Evolutionary conservation across 2,888 invertebrate species (phyloP).

Genomic region (Hirtodrosophila histrioides): DNA sequence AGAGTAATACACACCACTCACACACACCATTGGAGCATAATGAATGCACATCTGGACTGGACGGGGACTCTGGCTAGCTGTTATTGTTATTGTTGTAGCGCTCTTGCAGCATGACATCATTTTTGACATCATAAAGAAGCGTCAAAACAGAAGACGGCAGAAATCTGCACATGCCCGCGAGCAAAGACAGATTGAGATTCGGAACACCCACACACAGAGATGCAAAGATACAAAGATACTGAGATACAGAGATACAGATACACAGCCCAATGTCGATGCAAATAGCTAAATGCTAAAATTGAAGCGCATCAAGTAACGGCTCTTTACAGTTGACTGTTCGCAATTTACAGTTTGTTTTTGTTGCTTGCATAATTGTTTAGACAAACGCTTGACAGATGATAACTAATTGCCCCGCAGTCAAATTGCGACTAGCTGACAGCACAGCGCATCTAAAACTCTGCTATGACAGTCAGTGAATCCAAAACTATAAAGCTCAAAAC

Average conservation of each 20-base stretch:
- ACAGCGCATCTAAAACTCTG: slow-evolving; percentile 36
- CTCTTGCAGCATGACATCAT: slow-evolving; percentile 80
- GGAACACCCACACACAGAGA: slow-evolving; percentile 43
- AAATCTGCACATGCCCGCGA: slow-evolving; percentile 69
- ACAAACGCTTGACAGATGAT: slow-evolving; percentile 74
- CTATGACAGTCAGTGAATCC: slow-evolving; percentile 1
- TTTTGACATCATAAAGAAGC: slow-evolving; percentile 68
- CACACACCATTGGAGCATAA: slow-evolving; percentile 54
- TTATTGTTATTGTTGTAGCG: slow-evolving; percentile 57
- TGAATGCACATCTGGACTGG: slow-evolving; percentile 72
- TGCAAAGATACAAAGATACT: slow-evolving; percentile 1
- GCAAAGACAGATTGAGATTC: slow-evolving; percentile 28
- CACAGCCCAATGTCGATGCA: slow-evolving; percentile 18
- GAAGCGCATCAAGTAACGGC: slow-evolving; percentile 1
- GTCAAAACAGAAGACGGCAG: slow-evolving; percentile 25
- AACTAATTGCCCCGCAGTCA: slow-evolving; percentile 74
- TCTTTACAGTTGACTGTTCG: slow-evolving; percentile 6
- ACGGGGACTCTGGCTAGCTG: slow-evolving; percentile 35
- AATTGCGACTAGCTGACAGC: slow-evolving; percentile 51
- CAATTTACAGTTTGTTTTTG: slow-evolving; percentile 10
- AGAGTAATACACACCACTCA: background rate
- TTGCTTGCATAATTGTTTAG: slow-evolving; percentile 67
- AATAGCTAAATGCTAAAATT: slow-evolving; percentile 21
- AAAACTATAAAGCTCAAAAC: slow-evolving; percentile 4
- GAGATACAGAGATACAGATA: background rate